A percentile compares a stretch with the other conserved stretches of the same genome.
These are phyloP conservation scores for Callipepla californica DNA, from an alignment of 2,113 vertebrate genomes.

Conservation along the genomic window DNA sequence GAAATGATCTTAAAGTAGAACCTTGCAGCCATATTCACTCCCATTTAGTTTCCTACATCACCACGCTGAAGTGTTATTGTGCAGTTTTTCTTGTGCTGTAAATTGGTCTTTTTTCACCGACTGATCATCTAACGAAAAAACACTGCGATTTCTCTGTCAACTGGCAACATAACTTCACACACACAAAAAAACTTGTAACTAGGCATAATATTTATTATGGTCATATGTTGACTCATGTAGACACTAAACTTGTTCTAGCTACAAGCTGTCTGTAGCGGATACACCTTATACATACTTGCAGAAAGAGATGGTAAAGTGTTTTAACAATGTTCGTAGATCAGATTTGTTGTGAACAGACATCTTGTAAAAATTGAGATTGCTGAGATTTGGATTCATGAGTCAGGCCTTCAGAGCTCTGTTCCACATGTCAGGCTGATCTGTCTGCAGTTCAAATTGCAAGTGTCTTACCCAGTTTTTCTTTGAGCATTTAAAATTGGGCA, in stretches of 20 bases:
- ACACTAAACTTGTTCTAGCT: neutral
- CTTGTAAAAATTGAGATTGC: neutral
- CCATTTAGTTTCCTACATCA: neutral
- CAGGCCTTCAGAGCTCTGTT: neutral
- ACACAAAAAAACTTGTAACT: neutral
- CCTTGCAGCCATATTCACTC: neutral
- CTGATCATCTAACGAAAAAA: neutral
- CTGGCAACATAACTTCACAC: neutral
- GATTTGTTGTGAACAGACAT: neutral
- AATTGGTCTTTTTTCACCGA: neutral
- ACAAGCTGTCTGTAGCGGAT: neutral
- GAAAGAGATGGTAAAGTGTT: neutral
- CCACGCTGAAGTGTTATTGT: neutral
- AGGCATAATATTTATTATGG: neutral
- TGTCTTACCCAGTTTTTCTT: neutral
- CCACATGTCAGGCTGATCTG: neutral
- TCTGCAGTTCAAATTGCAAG: neutral
- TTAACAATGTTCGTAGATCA: neutral
- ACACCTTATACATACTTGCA: neutral
- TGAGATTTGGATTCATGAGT: neutral
- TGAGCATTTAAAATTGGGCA: neutral
- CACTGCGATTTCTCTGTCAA: neutral
- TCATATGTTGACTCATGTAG: neutral
- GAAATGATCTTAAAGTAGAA: neutral
- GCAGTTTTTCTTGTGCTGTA: neutral